These are phyloP conservation scores for Gymnarchus niloticus DNA, from an alignment of 2,113 vertebrate genomes.

Conservation along the genomic window DNA sequence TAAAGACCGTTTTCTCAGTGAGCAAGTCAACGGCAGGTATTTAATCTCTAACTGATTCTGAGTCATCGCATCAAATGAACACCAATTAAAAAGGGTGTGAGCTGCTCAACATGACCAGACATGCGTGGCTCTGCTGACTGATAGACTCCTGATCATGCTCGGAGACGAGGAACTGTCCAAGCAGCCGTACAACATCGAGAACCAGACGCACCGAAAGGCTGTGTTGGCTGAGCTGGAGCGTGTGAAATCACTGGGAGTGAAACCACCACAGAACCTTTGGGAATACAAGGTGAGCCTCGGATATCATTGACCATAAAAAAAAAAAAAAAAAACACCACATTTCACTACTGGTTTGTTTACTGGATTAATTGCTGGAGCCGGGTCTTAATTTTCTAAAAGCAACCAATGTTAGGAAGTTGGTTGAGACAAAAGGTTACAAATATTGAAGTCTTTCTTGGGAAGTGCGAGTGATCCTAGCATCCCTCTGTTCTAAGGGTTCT, in stretches of 20 bases:
- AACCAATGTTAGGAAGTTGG: background rate
- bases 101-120: background rate
- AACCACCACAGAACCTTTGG: conserved; percentile 89
- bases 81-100: background rate
- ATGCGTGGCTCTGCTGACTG: background rate
- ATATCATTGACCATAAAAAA: no score
- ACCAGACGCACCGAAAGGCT: conserved; percentile 73
- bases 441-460: background rate
- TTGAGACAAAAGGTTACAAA: no score
- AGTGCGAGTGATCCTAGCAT: background rate
- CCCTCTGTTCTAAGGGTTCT: background rate
- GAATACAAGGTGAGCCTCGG: conserved; percentile 78
- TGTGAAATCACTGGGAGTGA: conserved; percentile 73
- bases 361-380: background rate
- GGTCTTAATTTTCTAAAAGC: background rate
- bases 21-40: conserved; percentile 87
- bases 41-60: conserved; percentile 24
- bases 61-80: background rate
- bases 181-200: conserved; percentile 72
- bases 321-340: background rate
- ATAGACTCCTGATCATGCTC: conserved; percentile 77
- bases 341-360: background rate
- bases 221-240: conserved; percentile 75
- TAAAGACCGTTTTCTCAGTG: conserved; percentile 72
- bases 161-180: conserved; percentile 78